Evolutionary conservation across 2,888 invertebrate genomes (phyloP).

Genomic region (Cryptocephalus moraei): DNA sequence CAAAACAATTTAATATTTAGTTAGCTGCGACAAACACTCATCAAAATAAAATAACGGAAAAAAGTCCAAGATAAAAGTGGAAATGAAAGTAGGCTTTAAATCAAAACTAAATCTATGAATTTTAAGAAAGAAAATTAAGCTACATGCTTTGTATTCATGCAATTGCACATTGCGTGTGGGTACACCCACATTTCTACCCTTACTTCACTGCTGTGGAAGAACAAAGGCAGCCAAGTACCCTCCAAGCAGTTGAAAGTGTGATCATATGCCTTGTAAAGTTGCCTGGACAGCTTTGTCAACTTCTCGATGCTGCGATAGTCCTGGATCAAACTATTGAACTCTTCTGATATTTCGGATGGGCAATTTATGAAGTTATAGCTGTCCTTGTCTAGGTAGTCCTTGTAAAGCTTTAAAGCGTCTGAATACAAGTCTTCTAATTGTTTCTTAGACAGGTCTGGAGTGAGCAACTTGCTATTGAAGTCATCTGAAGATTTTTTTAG

Average conservation of each 20-base stretch:
- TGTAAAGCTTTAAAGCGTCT: constrained; percentile 58
- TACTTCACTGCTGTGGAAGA: constrained; percentile 75
- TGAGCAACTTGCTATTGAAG: constrained; percentile 67
- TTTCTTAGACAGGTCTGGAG: constrained; percentile 58
- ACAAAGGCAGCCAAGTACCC: constrained; percentile 62
- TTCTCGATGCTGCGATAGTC: constrained; percentile 54
- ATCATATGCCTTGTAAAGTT: constrained; percentile 71
- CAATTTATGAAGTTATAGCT: constrained; percentile 53
- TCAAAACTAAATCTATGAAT: too few species aligned
- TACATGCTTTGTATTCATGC: too few species aligned
- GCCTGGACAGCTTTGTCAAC: constrained; percentile 59
- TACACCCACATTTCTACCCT: constrained; percentile 5
- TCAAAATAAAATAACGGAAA: too few species aligned
- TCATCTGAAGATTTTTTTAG: constrained; percentile 48
- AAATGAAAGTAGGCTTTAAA: too few species aligned
- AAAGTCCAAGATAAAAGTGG: too few species aligned
- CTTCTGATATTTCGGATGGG: constrained; percentile 44
- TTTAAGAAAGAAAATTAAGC: too few species aligned
- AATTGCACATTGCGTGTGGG: too few species aligned
- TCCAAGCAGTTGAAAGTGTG: constrained; percentile 65
- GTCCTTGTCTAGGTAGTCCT: constrained; percentile 52
- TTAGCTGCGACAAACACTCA: too few species aligned
- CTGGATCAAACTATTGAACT: constrained; percentile 46
- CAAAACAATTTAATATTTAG: too few species aligned
- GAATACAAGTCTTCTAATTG: constrained; percentile 53